Conservation (phyloP, 2,797 vertebrate genomes). For the Dermochelys coriacea region DNA sequence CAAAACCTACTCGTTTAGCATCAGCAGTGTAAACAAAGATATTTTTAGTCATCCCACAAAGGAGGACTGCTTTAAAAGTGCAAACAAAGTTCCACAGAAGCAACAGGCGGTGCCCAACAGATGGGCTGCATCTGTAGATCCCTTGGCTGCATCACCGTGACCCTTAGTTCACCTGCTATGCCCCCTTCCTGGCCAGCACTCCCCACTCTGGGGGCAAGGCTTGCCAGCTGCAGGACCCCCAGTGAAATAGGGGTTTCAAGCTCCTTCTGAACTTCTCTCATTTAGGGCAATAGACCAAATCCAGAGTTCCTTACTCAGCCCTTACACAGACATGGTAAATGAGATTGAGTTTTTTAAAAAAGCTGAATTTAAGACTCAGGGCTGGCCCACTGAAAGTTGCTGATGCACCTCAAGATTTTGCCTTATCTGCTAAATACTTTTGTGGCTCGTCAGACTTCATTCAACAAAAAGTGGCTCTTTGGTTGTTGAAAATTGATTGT, state of each 20-base stretch:
- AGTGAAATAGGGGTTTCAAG: background rate
- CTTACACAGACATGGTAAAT: background rate
- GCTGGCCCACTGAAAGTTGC: background rate
- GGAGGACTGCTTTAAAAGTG: background rate
- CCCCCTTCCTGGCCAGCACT: background rate
- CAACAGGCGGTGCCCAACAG: background rate
- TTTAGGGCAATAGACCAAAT: background rate
- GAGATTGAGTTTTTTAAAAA: background rate
- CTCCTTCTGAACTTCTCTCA: background rate
- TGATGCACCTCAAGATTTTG: background rate
- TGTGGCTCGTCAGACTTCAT: background rate
- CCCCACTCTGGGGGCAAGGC: background rate
- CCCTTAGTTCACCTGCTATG: background rate
- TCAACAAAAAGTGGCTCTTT: background rate
- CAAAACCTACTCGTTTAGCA: background rate
- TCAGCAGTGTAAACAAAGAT: background rate
- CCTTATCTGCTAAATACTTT: background rate
- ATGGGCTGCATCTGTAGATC: background rate
- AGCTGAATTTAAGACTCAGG: background rate
- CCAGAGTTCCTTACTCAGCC: background rate
- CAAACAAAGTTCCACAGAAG: background rate
- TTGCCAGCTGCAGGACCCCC: background rate
- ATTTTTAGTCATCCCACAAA: background rate
- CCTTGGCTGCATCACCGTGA: background rate
- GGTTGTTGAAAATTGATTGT: background rate